Evolutionary conservation across 2,888 invertebrate genomes (phyloP).

Genomic region (Pardosa pseudoannulata): DNA sequence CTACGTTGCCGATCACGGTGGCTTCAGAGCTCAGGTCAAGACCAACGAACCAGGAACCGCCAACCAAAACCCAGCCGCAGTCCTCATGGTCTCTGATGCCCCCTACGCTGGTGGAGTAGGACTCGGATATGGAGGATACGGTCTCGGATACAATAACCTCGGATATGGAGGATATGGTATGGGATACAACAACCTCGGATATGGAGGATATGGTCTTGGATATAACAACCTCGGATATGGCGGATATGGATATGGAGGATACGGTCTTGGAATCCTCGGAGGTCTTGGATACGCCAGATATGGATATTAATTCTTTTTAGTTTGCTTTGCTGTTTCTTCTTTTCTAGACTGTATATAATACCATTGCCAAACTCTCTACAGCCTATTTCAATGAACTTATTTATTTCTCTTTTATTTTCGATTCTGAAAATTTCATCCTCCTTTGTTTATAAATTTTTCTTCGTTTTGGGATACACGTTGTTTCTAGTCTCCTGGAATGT

Average conservation of each 20-base stretch:
- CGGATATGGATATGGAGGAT: background rate
- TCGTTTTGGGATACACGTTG: background rate
- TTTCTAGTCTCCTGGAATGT: background rate
- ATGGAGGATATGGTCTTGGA: background rate
- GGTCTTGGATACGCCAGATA: background rate
- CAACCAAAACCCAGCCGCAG: constrained; percentile 41
- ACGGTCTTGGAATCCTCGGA: background rate
- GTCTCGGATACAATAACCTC: too few relatives aligned
- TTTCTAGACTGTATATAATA: background rate
- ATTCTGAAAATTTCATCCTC: too few relatives aligned
- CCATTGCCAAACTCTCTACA: background rate
- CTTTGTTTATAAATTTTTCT: too few relatives aligned
- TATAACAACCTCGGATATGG: background rate
- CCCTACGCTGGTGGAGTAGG: background rate
- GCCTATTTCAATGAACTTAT: background rate
- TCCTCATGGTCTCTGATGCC: background rate
- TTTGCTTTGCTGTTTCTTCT: background rate
- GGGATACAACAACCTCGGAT: background rate
- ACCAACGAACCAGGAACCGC: constrained; percentile 56
- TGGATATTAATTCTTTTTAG: background rate
- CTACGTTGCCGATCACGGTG: constrained; percentile 39
- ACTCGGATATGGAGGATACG: background rate
- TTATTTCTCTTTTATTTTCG: background rate
- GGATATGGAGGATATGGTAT: too few relatives aligned
- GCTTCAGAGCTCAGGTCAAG: constrained; percentile 47